A percentile compares a stretch with the other conserved stretches of the same genome.
These are phyloP conservation scores for Glaucidium brasilianum DNA, from an alignment of 2,113 vertebrate genomes.

Conservation along the genomic window DNA sequence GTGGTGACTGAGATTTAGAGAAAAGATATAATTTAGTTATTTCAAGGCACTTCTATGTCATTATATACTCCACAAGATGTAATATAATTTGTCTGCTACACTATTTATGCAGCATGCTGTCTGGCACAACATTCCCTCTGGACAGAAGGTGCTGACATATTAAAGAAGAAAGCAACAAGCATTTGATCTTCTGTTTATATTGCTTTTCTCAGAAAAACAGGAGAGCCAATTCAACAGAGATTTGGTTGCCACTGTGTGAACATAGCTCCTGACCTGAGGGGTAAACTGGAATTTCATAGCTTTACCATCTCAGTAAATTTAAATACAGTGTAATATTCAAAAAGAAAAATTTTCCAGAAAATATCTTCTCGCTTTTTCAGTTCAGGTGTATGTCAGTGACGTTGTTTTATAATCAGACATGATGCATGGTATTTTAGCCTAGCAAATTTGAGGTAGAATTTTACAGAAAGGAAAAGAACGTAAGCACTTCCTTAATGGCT, in stretches of 20 bases:
- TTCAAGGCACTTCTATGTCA: constrained; percentile 28
- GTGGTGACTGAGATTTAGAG: background rate
- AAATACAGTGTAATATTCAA: background rate
- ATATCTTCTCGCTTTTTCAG: background rate
- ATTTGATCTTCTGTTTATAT: constrained; percentile 52
- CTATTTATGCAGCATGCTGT: constrained; percentile 47
- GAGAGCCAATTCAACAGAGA: constrained; percentile 7
- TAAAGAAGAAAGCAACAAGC: constrained; percentile 45
- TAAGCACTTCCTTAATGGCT: background rate
- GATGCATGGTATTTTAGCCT: background rate
- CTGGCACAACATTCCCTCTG: constrained; percentile 52
- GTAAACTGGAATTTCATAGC: background rate
- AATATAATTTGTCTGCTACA: constrained; percentile 58
- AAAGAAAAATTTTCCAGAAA: background rate
- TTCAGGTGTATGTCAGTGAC: background rate
- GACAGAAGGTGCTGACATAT: constrained; percentile 66
- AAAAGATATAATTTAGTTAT: constrained; percentile 48
- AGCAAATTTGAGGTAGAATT: background rate
- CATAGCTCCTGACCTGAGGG: background rate
- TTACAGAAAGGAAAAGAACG: background rate
- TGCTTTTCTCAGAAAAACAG: constrained; percentile 26
- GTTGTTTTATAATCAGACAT: background rate
- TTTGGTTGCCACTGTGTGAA: background rate
- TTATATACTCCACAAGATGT: background rate
- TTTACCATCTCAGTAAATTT: background rate